phyloP scores from a whole-genome alignment of 2,113 vertebrate genomes.

The Cheilinus undulatus region DNA sequence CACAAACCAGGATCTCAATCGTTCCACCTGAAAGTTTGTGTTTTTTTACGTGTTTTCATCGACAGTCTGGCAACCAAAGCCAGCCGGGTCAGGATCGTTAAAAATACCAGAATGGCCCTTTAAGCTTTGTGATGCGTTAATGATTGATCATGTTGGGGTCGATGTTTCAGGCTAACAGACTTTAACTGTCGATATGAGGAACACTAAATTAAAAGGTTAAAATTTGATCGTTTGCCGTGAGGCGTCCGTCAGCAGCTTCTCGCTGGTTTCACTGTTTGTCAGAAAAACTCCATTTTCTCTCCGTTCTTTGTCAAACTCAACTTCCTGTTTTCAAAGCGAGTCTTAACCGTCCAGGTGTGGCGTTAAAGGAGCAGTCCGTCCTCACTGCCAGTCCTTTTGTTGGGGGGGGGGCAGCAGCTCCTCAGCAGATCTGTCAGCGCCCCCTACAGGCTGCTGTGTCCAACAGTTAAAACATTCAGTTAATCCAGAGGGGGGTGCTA shows the following conservation, averaged over 20 bases:
- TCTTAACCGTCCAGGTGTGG: background rate
- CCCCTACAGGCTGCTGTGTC: background rate
- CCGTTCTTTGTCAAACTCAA: too few species aligned
- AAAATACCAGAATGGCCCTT: background rate
- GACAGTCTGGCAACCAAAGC: background rate
- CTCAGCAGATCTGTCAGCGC: background rate
- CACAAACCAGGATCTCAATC: too few species aligned
- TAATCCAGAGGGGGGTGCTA: background rate
- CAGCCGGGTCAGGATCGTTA: background rate
- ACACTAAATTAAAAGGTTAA: background rate
- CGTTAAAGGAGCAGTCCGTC: background rate
- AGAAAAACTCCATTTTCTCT: too few species aligned
- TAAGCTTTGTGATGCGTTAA: too few species aligned
- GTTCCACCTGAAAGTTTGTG: too few species aligned
- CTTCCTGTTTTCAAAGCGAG: too few species aligned
- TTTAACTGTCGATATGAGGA: background rate
- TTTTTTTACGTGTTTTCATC: background rate
- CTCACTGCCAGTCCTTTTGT: too few species aligned
- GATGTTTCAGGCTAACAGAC: background rate
- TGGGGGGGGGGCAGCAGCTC: too few species aligned
- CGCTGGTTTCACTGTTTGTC: background rate
- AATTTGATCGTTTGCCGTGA: background rate
- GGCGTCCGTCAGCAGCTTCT: background rate
- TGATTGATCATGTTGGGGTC: too few species aligned
- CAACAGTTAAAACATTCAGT: background rate